Evolutionary conservation across 2,888 invertebrate species (phyloP), one percentile per base, ranked within the genome.

Genomic region (Scaptomyza flava): DNA sequence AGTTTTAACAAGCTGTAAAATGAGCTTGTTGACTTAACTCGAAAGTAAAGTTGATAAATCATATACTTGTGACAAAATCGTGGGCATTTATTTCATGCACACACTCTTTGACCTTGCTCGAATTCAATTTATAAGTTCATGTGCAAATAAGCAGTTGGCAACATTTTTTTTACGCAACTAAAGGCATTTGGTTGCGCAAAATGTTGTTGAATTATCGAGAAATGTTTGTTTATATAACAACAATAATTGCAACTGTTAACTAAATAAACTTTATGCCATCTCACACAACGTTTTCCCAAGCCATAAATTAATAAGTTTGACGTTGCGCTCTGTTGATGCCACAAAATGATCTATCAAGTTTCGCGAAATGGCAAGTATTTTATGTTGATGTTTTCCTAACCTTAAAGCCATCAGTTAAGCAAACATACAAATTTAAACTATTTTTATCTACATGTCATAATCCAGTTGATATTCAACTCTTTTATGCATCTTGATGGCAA

Each of bases 201-300:
- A 33, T 64, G 65, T 31, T 68, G 27, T 50, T 31, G 12, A 33
- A 43, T 34, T 50, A 36, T 47, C 11, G 41, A 38, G 61, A 65
- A 60, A 48, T 64, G 53, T 64, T 71, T 81, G 80, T 76, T 82
- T 72, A 82, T 68, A 85, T 82, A 82, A 81, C 68, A 50, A 41
- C 23, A 12, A 33, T 31, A 23, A 30, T 20, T 67, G 43, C 61
- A 46, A 57, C 54, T 34, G 38, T 14, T 54, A 45, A 42, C 48
- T 43, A 48, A 43, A 33, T 50, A 43, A 46, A 58, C 57, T 60
- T 50, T 58, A 41, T 51, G 53, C 58, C 67, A 64, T 3, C 60
- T 45, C 48, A 51, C 72, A 65, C 66, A 72, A 48, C 78, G 81
- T 73, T 76, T 81, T 83, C 73, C 81, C 72, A 62, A 57, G 59